These are phyloP conservation scores for Silurus lanzhouensis DNA, from an alignment of 2,797 vertebrate genomes.

Conservation along the genomic window DNA sequence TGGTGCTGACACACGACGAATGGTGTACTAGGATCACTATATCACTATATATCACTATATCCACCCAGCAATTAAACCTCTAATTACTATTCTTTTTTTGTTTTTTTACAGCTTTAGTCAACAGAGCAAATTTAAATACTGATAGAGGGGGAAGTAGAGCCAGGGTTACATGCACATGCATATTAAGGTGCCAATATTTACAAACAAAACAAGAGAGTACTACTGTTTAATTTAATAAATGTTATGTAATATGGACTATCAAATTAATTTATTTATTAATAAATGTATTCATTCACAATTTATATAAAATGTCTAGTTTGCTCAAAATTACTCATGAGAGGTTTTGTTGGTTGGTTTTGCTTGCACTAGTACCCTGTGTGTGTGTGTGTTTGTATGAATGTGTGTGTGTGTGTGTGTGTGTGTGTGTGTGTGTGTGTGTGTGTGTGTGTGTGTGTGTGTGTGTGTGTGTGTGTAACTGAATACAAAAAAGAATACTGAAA, in stretches of 20 bases:
- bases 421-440: not conserved
- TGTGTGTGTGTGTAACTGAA: too few relatives aligned
- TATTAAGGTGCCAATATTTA: not conserved
- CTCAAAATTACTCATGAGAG: not conserved
- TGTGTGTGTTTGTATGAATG: too few relatives aligned
- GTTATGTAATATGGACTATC: not conserved
- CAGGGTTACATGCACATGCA: not conserved
- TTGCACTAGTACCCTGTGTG: not conserved
- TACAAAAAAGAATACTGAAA: too few relatives aligned
- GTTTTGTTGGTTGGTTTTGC: not conserved
- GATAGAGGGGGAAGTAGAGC: not conserved
- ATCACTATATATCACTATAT: not conserved
- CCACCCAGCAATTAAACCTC: not conserved
- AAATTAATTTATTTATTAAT: too few relatives aligned
- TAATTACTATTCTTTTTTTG: not conserved
- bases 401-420: not conserved
- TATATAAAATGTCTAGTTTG: not conserved
- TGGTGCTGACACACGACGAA: not conserved
- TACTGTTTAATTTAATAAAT: not conserved
- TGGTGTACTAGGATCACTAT: not conserved
- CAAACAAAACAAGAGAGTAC: not conserved
- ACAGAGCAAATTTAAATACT: not conserved
- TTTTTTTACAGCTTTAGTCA: not conserved
- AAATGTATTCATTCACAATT: too few relatives aligned
- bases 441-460: too few relatives aligned